Evolutionary conservation across 2,797 vertebrate genomes (phyloP).

Genomic region (Dendrocincla fuliginosa): DNA sequence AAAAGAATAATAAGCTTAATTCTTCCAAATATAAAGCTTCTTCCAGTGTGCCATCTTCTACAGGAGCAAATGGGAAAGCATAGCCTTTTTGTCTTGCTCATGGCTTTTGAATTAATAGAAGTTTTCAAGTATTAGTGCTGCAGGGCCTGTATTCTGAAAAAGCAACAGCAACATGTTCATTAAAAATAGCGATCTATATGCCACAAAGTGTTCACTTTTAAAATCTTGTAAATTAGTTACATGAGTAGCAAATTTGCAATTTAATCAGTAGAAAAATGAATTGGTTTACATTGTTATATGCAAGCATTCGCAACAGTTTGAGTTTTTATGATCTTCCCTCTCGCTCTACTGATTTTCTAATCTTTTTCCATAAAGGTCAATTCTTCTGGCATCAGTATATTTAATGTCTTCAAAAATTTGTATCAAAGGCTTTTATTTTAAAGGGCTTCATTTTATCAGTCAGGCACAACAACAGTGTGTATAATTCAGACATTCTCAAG

Average conservation of each 20-base stretch:
- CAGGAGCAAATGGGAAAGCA: neutral
- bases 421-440: constrained; percentile 43
- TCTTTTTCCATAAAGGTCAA: constrained; percentile 52
- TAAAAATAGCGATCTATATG: neutral
- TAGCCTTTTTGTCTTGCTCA: neutral
- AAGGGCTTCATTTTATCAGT: constrained; percentile 37
- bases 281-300: neutral
- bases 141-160: constrained; percentile 3
- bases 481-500: constrained; percentile 27
- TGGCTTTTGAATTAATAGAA: constrained; percentile 33
- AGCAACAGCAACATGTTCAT: neutral
- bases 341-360: constrained; percentile 50
- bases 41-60: neutral
- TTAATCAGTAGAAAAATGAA: constrained; percentile 38
- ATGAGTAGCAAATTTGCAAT: constrained; percentile 29
- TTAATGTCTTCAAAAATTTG: constrained; percentile 29
- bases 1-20: neutral
- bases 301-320: neutral
- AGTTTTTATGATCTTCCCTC: constrained; percentile 11
- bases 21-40: neutral
- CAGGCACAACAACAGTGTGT: neutral
- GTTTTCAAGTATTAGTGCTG: constrained; percentile 25
- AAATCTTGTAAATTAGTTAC: constrained; percentile 17
- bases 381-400: constrained; percentile 31
- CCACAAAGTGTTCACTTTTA: neutral